Base-by-base conservation (phyloP, 2,888 invertebrate species). In the Diplazon laetatorius region DNA sequence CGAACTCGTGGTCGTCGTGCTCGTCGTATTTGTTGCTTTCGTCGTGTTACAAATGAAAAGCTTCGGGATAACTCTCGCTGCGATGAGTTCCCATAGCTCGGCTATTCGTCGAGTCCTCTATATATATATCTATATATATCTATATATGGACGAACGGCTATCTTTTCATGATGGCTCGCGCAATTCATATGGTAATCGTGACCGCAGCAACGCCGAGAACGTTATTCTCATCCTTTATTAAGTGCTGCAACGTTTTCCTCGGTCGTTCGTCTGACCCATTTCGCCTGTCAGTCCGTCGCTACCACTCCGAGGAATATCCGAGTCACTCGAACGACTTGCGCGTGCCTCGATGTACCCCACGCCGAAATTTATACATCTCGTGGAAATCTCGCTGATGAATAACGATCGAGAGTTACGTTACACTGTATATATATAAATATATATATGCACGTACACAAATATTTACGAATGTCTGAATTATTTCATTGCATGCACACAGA, bases 101-200 rank as follows among this genome's bases (percentile, higher is more conserved):
- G 57, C 69, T 46, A 66, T 71, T 78, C 75, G 71, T 78, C 63
- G 72, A 68, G n/a, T n/a, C n/a, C n/a, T n/a, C n/a, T n/a, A n/a
- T n/a, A n/a, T n/a, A n/a, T n/a, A n/a, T n/a, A n/a, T n/a, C n/a
- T n/a, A n/a, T n/a, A n/a, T n/a, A n/a, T n/a, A n/a, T n/a, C 68
- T 62, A 57, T 57, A 55, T n/a, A 30, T 30, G 6, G 14, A 55
- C 76, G 66, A 66, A 72, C 68, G 69, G 76, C 55, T 76, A 65
- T 76, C 70, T 69, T 71, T 76, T 62, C 57, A 72, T 66, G 76
- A 68, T 83, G 80, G 83, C 79, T 79, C 84, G 81, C 84, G 81
- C 82, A 81, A 87, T 87, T 87, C 86, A 86, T 87, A 87, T 87
- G 87, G 84, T 87, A 88, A 87, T 87, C 80, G 68, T n/a, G n/a